These are phyloP conservation scores for Tyria jacobaeae DNA, from an alignment of 2,888 invertebrate species.

Conservation along the genomic window DNA sequence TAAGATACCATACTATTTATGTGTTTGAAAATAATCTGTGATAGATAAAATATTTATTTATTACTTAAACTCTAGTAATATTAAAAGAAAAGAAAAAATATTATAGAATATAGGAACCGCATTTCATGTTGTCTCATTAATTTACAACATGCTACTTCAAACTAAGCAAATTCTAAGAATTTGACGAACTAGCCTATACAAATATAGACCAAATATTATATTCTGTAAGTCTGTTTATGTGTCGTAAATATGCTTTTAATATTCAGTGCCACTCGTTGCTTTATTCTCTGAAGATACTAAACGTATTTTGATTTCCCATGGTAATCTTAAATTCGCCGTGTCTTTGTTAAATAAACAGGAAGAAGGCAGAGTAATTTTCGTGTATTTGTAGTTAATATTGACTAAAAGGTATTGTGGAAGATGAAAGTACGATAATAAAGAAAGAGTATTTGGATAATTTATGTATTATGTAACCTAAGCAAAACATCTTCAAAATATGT, in stretches of 20 bases:
- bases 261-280: conserved; percentile 42
- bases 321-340: conserved; percentile 45
- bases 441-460: background rate
- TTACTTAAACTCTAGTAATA: background rate
- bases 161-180: background rate
- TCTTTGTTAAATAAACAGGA: conserved; percentile 39
- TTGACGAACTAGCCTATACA: background rate
- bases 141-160: background rate
- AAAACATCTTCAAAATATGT: no score
- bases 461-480: background rate
- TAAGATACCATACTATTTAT: no score
- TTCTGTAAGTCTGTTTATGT: conserved; percentile 31
- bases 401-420: background rate
- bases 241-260: conserved; percentile 47
- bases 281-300: conserved; percentile 46
- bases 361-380: conserved; percentile 27
- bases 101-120: background rate
- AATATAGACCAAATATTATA: background rate
- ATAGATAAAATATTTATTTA: no score
- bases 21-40: no score
- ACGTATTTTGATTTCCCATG: conserved; percentile 51
- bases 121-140: background rate
- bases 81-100: background rate
- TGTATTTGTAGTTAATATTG: conserved; percentile 7
- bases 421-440: background rate